Evolutionary conservation across 2,888 invertebrate genomes (phyloP), one percentile per base, ranked within the genome.

Genomic region (Polylopha cassiicola): DNA sequence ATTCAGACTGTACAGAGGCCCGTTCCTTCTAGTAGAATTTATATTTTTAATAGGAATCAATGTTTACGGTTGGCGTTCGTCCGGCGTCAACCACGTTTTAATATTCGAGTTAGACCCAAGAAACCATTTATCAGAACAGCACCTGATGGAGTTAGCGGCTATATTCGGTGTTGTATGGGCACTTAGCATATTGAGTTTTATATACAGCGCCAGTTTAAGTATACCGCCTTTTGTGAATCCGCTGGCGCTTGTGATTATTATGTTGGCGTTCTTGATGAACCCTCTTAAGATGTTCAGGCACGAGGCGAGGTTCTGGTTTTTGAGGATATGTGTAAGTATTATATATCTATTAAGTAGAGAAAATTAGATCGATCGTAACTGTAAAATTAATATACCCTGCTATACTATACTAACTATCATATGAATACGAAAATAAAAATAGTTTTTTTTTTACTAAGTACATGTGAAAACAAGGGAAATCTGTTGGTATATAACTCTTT

Each of bases 21-120:
- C 98, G 2, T 90, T 99, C 53, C 90, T 99, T 4, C 87, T 99
- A 43, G 93, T 98, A 16, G 90, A 97, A 61, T 97, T 97, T 67
- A 89, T 98, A 61, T 98, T 98, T 70, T 86, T 98, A 18, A 95
- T 98, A 78, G 98, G 98, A 14, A 92, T 98, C 31, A 98, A 98
- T 67, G 95, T 98, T 1, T 98, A 98, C 70, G 98, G 98, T 3
- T 98, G 98, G 98, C 87, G 98, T 2, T 95, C 97, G 0, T 97
- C 97, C 0, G 98, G 99, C 2, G 98, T 99, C 7, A 98, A 98
- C 82, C 98, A 99, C 70, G 98, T 99, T 0, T 87, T 99, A 1
- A 99, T 99, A 54, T 99, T 99, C 75, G 98, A 98, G 70, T 84
- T 99, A 58, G 98, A 99, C 74, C 98, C 98, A 0, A 87, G 98